Evolutionary conservation across 1,140 invertebrate genomes (phyloP), one percentile per base, ranked within the genome.

Genomic region (Oreohelix idahoensis): DNA sequence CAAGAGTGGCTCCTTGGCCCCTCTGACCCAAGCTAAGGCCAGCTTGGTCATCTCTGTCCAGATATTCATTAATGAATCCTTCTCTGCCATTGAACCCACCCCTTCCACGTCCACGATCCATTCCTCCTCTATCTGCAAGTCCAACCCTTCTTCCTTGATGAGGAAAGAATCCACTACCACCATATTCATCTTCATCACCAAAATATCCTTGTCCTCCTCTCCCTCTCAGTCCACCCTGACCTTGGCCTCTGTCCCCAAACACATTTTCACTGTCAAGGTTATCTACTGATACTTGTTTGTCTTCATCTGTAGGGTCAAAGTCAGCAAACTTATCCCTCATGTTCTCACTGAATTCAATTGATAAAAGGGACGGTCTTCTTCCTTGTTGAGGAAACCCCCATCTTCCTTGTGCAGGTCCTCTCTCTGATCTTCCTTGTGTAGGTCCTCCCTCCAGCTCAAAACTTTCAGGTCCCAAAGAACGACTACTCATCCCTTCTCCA

Each of bases 91-190:
- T 76, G 15, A 70, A 81, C 23, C 53, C 32, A 32, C 71, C 63
- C 74, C 84, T 39, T n/a, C 81, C 80, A 70, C 42, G 11, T 32
- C 66, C 84, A 38, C 83, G 23, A 49, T 74, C 81, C 20, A 42
- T 15, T 58, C 53, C 49, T 45, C 53, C 83, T 66, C 78, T 74
- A 35, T 45, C 73, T 17, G 11, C 17, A 53, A n/a, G n/a, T n/a
- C n/a, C n/a, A n/a, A 35, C 39, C 10, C 36, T 11, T n/a, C 73
- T 38, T 45, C 51, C 74, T 35, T 10, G 36, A 0, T n/a, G 35
- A 45, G 58, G 36, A 32, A 35, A 29, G 5, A 36, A n/a, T 39
- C 15, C 36, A 26, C 74, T 39, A 32, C 53, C 53, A 23, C 20
- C 53, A 15, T 58, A 23, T 20, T n/a, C 53, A 58, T 58, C 53